Conservation (phyloP, 2,888 invertebrate species). For the Ischnura elegans region DNA sequence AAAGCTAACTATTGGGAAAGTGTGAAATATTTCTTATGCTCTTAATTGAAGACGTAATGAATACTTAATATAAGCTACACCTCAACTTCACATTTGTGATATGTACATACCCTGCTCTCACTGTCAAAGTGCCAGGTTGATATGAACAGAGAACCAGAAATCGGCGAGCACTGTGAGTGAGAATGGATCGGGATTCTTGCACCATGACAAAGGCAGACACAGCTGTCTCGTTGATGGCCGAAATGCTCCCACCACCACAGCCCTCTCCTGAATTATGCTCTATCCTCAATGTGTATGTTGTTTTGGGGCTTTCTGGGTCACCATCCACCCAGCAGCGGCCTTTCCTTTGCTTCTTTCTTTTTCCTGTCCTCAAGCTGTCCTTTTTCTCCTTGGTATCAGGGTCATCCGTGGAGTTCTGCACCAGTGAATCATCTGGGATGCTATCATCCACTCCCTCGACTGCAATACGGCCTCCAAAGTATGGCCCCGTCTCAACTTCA, state of each 20-base stretch:
- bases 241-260: constrained; percentile 80
- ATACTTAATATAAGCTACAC: too few species aligned
- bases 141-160: constrained; percentile 90
- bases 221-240: constrained; percentile 86
- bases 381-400: constrained; percentile 25
- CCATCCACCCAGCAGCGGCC: constrained; percentile 88
- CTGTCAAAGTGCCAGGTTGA: constrained; percentile 90
- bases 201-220: constrained; percentile 91
- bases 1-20: too few species aligned
- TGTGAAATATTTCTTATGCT: too few species aligned
- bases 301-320: constrained; percentile 85
- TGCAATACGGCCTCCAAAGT: constrained; percentile 88
- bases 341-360: constrained; percentile 69
- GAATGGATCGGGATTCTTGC: constrained; percentile 89
- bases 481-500: constrained; percentile 90
- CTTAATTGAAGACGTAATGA: too few species aligned
- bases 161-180: constrained; percentile 89
- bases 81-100: background rate
- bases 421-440: constrained; percentile 3
- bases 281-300: constrained; percentile 87
- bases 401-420: background rate
- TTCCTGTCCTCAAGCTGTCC: constrained; percentile 40
- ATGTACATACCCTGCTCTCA: constrained; percentile 85
- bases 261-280: constrained; percentile 81
- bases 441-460: constrained; percentile 83